phyloP scores from a whole-genome alignment of 2,888 invertebrate genomes.

The Acleris sparsana region DNA sequence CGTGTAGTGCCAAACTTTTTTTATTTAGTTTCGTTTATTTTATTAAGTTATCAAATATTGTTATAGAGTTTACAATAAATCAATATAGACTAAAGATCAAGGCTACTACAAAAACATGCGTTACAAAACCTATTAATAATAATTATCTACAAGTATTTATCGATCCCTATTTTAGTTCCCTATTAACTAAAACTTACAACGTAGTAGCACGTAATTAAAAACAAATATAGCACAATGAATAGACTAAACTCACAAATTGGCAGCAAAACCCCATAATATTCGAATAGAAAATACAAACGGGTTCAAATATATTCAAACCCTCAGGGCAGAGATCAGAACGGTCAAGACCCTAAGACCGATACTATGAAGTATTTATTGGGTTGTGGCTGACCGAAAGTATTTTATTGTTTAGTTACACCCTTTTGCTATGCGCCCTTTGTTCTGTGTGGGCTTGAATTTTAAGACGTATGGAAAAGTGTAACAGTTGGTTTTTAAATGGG shows the following conservation, averaged over 20 bases:
- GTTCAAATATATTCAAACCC: constrained; percentile 44
- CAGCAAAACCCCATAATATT: constrained; percentile 11
- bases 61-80: neutral
- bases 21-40: constrained; percentile 10
- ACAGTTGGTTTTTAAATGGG: neutral
- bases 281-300: constrained; percentile 25
- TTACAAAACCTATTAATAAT: too few relatives aligned
- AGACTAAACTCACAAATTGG: neutral
- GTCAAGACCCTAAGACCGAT: constrained; percentile 77
- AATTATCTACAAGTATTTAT: too few relatives aligned
- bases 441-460: constrained; percentile 33
- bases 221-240: too few relatives aligned
- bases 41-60: neutral
- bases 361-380: constrained; percentile 83
- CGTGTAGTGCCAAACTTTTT: constrained; percentile 15
- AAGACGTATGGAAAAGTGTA: constrained; percentile 15
- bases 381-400: constrained; percentile 80
- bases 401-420: constrained; percentile 77
- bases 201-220: too few relatives aligned
- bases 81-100: neutral
- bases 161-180: too few relatives aligned
- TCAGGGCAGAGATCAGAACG: constrained; percentile 77
- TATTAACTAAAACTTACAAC: too few relatives aligned
- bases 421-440: constrained; percentile 56
- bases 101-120: neutral